Base-by-base conservation (phyloP, 2,797 vertebrate species). In the Artibeus jamaicensis region DNA sequence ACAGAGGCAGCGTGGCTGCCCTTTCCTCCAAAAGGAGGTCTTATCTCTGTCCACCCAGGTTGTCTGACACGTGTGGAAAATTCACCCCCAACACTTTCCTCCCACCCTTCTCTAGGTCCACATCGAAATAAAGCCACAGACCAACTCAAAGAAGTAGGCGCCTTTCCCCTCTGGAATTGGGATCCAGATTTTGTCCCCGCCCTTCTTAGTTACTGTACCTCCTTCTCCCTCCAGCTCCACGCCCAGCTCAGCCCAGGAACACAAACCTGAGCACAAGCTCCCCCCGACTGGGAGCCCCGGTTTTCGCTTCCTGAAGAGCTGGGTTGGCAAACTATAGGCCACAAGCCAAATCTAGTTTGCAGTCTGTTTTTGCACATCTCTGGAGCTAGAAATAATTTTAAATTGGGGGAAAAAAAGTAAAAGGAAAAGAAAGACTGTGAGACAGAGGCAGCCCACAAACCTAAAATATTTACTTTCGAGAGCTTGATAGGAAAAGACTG, bases 1-100 rank as follows among this genome's bases (percentile, higher is more conserved):
- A 34, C 7, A 1, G 21, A 6, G 46, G 48, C 32, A 1, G 18
- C 0, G 4, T 0, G 2, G 10, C 3, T 6, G 67, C 34, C 18
- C 4, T 81, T 84, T 68, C 42, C 82, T 94, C 29, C 10, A 32
- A 4, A 14, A 34, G 37, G 29, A 34, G 39, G 24, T 57, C 34
- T 24, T 16, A 10, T 1, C 50, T 76, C 48, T 48, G 26, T 11
- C 32, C 39, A 50, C 22, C 2, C 9, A 70, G 55, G 14, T 22
- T 67, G 50, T 18, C 32, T 32, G 6, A 24, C 26, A 5, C 4
- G 6, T 6, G 2, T 1, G 24, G 32, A 79, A n/a, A 77, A 53
- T 74, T 88, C 22, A 34, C 19, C 26, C 6, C 68, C 34, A 8
- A 0, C 8, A 1, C 1, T 24, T 65, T 3, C 21, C 2, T 83